Conservation (phyloP, 1,140 invertebrate genomes). For the Anagrus nilaparvatae region DNA sequence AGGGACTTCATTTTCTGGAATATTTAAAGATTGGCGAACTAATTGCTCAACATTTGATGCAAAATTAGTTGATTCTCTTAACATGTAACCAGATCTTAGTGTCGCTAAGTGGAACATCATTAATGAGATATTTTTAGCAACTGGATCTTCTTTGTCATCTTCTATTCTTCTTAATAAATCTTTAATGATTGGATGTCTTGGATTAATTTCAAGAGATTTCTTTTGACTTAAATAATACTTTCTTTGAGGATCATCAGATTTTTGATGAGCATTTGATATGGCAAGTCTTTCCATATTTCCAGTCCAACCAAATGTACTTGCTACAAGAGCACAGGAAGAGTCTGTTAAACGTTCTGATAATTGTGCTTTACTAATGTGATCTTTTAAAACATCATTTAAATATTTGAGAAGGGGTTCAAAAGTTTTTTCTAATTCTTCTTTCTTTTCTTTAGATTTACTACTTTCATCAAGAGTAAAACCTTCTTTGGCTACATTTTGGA, state of each 20-base stretch:
- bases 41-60: slow-evolving; percentile 80
- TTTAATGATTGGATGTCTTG: slow-evolving; percentile 89
- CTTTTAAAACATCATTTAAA: slow-evolving; percentile 81
- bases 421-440: slow-evolving; percentile 67
- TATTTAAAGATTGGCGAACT: slow-evolving; percentile 72
- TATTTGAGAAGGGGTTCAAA: slow-evolving; percentile 90
- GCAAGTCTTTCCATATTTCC: slow-evolving; percentile 98
- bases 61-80: slow-evolving; percentile 79
- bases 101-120: slow-evolving; percentile 93
- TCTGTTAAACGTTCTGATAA: slow-evolving; percentile 84
- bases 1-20: slow-evolving; percentile 62
- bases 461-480: slow-evolving; percentile 82
- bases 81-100: slow-evolving; percentile 79
- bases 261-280: slow-evolving; percentile 93
- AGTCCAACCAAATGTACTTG: slow-evolving; percentile 94
- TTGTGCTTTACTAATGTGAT: slow-evolving; percentile 71
- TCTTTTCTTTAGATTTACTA: slow-evolving; percentile 70
- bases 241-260: slow-evolving; percentile 84
- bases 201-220: slow-evolving; percentile 97
- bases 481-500: slow-evolving; percentile 99
- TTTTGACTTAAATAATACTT: slow-evolving; percentile 91
- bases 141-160: slow-evolving; percentile 66
- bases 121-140: slow-evolving; percentile 76
- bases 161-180: slow-evolving; percentile 80
- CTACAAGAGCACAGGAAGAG: slow-evolving; percentile 95